phyloP scores from a whole-genome alignment of 2,113 vertebrate species.

The Artemisiospiza belli region DNA sequence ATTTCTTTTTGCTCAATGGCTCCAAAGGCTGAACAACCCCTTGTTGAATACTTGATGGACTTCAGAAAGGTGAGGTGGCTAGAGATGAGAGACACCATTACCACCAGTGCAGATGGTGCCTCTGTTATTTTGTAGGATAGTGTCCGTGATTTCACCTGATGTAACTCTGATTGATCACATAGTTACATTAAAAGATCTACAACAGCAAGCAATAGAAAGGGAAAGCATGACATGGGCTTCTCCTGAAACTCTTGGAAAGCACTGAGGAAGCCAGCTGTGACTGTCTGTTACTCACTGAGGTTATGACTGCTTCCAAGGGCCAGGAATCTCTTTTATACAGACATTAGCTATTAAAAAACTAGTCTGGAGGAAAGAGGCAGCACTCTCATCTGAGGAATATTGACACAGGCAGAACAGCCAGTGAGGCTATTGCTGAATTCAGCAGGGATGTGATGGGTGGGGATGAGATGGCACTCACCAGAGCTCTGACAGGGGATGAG shows the following conservation, averaged over 20 bases:
- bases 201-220: not conserved
- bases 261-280: not conserved
- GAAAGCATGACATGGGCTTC: rapidly evolving
- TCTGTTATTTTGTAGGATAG: not conserved
- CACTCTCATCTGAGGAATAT: not conserved
- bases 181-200: not conserved
- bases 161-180: not conserved
- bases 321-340: not conserved
- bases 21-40: not conserved
- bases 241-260: not conserved
- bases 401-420: not conserved
- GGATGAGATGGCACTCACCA: rapidly evolving
- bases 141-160: not conserved
- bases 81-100: not conserved
- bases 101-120: not conserved
- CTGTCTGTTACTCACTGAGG: not conserved
- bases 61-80: not conserved
- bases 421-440: not conserved
- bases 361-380: not conserved
- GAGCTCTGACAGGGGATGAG: not conserved
- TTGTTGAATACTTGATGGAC: not conserved
- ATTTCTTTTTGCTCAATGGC: not conserved
- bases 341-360: not conserved
- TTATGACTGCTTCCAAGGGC: not conserved
- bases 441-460: too few species aligned